A percentile compares a stretch with the other conserved stretches of the same genome.
These are phyloP conservation scores for Diplodus sargus DNA, from an alignment of 2,797 vertebrate species.

Conservation along the genomic window DNA sequence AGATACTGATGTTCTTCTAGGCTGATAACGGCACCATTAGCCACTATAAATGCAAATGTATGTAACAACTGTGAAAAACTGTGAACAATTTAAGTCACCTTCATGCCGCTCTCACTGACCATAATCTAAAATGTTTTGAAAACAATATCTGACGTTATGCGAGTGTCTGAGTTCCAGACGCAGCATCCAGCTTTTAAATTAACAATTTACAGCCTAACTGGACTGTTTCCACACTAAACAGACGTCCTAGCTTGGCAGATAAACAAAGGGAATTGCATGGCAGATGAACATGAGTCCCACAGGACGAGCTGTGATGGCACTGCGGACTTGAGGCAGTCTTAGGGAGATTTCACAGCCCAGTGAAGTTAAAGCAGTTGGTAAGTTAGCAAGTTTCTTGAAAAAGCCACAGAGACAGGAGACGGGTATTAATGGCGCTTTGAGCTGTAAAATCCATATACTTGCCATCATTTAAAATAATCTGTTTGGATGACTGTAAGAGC, in stretches of 20 bases:
- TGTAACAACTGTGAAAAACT: neutral
- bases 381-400: constrained; percentile 10
- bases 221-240: constrained; percentile 31
- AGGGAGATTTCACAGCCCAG: constrained; percentile 46
- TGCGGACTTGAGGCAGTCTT: constrained; percentile 25
- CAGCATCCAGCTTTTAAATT: constrained; percentile 21
- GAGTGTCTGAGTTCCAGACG: constrained; percentile 2
- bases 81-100: neutral
- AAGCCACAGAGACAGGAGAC: neutral
- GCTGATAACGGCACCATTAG: neutral
- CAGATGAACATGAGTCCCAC: constrained; percentile 39
- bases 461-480: constrained; percentile 10
- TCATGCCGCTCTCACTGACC: neutral
- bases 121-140: neutral
- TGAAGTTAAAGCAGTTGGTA: constrained; percentile 27
- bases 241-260: constrained; percentile 8
- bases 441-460: constrained; percentile 1
- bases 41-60: neutral
- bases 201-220: constrained; percentile 11
- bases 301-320: constrained; percentile 24
- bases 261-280: constrained; percentile 24
- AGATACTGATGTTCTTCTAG: neutral
- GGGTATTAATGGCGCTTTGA: neutral
- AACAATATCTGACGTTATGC: neutral
- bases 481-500: constrained; percentile 10